phyloP scores from a whole-genome alignment of 1,140 invertebrate species.

The Microplitis demolitor region DNA sequence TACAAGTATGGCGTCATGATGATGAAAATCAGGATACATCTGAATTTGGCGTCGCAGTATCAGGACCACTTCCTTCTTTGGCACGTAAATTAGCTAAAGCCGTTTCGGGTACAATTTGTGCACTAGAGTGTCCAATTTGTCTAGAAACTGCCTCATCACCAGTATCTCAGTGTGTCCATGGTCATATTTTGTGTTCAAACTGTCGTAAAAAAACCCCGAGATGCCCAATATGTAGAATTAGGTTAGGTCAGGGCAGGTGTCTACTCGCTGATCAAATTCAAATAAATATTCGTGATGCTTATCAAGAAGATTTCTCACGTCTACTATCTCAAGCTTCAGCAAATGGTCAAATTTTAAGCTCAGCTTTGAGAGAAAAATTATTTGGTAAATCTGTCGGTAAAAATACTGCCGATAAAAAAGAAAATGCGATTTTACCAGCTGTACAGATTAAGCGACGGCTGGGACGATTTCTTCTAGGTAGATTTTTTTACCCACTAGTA shows the following conservation, averaged over 20 bases:
- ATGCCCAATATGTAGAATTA: constrained; percentile 68
- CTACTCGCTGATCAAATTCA: constrained; percentile 65
- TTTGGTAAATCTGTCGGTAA: constrained; percentile 39
- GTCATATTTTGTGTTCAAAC: constrained; percentile 67
- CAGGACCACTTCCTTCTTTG: constrained; percentile 52
- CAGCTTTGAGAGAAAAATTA: constrained; percentile 47
- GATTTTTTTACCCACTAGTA: constrained; percentile 4
- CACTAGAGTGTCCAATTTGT: constrained; percentile 69
- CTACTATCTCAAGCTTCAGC: no score
- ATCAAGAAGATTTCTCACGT: constrained; percentile 33
- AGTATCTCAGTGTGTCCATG: constrained; percentile 70
- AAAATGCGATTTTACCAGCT: neutral
- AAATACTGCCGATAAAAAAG: neutral
- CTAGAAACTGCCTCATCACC: constrained; percentile 67
- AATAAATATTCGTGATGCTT: constrained; percentile 50
- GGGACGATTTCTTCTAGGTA: neutral
- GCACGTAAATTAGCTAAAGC: constrained; percentile 52
- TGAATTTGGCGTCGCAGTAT: constrained; percentile 39
- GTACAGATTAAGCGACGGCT: neutral
- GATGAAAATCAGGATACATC: constrained; percentile 49
- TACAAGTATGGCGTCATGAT: constrained; percentile 55
- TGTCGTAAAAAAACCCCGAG: constrained; percentile 65
- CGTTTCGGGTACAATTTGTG: constrained; percentile 59
- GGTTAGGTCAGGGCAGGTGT: constrained; percentile 61
- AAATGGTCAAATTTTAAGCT: neutral